These are phyloP conservation scores for Daubentonia madagascariensis DNA, from an alignment of 2,113 vertebrate genomes.

Conservation along the genomic window DNA sequence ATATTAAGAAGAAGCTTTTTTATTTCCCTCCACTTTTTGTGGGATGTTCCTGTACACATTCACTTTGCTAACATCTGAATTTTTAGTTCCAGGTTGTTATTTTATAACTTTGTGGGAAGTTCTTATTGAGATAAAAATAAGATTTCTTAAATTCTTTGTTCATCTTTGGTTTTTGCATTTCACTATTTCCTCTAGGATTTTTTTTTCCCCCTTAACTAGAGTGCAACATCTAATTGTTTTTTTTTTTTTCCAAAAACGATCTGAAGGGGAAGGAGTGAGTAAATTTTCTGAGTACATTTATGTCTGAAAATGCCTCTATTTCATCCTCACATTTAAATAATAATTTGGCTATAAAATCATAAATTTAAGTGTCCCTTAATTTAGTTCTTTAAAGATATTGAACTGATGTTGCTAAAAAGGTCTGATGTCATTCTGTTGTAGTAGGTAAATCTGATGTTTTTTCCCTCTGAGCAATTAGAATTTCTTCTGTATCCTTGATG, in stretches of 20 bases:
- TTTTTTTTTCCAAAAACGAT: neutral
- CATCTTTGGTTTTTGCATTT: neutral
- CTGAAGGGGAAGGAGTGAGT: neutral
- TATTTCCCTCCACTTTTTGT: neutral
- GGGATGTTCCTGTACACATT: neutral
- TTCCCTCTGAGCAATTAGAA: neutral
- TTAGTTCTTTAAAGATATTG: neutral
- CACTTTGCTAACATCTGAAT: neutral
- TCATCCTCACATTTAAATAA: slow-evolving; percentile 17
- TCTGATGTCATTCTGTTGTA: neutral
- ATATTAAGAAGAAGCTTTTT: neutral
- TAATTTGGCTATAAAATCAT: neutral
- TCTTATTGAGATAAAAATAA: neutral
- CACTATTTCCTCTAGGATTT: neutral
- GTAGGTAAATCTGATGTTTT: neutral
- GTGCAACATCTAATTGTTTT: neutral
- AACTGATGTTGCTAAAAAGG: neutral
- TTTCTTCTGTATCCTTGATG: neutral
- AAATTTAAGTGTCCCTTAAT: neutral
- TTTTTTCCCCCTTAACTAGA: neutral
- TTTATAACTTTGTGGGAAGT: neutral
- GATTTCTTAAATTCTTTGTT: neutral
- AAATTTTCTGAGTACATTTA: neutral
- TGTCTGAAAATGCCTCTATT: neutral
- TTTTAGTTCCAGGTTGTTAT: neutral